Conservation (phyloP, 2,797 vertebrate species). For the Furcifer pardalis region DNA sequence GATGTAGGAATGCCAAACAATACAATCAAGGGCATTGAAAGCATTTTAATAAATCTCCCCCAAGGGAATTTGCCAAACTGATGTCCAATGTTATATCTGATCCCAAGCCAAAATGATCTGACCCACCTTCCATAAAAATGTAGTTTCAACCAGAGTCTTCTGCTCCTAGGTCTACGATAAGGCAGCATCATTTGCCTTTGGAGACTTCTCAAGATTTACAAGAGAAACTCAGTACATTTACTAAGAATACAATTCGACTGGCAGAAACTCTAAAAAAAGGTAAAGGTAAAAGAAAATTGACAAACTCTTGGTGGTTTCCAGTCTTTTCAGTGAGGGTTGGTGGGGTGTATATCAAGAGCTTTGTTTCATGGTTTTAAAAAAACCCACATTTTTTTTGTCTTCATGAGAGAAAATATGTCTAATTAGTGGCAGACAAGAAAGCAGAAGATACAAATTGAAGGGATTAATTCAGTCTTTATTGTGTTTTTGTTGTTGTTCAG, state of each 20-base stretch:
- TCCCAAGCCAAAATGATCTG: background rate
- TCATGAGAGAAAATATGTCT: background rate
- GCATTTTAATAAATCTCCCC: background rate
- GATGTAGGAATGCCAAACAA: background rate
- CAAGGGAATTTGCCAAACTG: background rate
- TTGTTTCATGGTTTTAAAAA: too few relatives aligned
- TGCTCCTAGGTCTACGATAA: slow-evolving; percentile 7
- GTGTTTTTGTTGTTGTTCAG: too few relatives aligned
- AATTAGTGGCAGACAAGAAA: background rate
- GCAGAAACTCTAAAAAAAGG: background rate
- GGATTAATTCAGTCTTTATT: background rate
- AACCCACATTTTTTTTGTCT: too few relatives aligned
- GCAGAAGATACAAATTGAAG: background rate
- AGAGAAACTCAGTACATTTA: slow-evolving; percentile 5
- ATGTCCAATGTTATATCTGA: background rate
- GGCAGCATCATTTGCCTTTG: background rate
- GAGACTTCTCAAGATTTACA: background rate
- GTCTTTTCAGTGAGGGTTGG: background rate
- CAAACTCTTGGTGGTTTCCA: background rate
- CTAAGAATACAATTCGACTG: background rate
- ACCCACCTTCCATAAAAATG: background rate
- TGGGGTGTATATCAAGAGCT: background rate
- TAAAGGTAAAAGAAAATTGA: slow-evolving; percentile 14
- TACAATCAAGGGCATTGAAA: background rate
- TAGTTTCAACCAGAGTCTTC: background rate